Evolutionary conservation across 2,113 vertebrate species (phyloP).

Genomic region (Phylloscopus trochilus): DNA sequence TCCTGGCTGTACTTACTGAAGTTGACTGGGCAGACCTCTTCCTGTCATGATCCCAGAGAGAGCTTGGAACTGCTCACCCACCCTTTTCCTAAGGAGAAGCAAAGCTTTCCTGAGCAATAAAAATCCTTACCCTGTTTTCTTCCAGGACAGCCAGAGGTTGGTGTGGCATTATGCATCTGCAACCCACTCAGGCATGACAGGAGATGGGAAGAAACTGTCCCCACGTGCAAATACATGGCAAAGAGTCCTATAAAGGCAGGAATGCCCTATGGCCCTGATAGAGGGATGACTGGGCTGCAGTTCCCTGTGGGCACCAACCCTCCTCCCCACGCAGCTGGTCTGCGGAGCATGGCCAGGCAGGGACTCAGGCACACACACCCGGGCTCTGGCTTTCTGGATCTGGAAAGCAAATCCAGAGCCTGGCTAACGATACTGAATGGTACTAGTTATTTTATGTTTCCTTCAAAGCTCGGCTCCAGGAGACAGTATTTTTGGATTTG

Average conservation of each 20-base stretch:
- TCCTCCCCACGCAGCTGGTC: not conserved
- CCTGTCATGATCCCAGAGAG: not conserved
- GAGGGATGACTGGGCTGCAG: not conserved
- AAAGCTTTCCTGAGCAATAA: not conserved
- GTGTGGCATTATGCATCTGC: not conserved
- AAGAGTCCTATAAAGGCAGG: not conserved
- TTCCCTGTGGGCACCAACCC: not conserved
- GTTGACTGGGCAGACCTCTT: not conserved
- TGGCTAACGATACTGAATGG: not conserved
- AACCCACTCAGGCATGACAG: not conserved
- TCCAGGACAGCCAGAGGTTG: not conserved
- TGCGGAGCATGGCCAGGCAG: not conserved
- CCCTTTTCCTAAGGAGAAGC: not conserved
- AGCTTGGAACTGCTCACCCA: not conserved
- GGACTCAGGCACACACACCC: not conserved
- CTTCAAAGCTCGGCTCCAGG: not conserved
- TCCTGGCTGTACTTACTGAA: not conserved
- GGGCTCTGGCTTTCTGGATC: not conserved
- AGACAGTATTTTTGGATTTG: not conserved
- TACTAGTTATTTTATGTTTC: slow-evolving; percentile 24
- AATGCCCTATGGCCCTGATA: accelerated
- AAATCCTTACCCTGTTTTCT: not conserved
- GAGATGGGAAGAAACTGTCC: not conserved
- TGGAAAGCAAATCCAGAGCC: not conserved
- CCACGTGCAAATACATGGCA: accelerated